phyloP scores from a whole-genome alignment of 2,888 invertebrate species.

The Oscheius sp. region DNA sequence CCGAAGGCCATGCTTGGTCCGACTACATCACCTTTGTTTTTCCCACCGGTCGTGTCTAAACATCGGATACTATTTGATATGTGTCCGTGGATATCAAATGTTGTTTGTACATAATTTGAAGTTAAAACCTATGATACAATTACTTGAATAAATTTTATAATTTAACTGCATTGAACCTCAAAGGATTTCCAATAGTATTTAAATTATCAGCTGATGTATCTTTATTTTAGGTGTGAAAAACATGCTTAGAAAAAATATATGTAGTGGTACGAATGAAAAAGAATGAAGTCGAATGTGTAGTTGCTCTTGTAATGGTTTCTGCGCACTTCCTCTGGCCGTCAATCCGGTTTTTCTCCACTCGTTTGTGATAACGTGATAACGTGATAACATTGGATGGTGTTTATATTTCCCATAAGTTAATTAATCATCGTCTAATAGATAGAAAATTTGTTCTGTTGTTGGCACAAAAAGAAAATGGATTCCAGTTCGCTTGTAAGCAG shows the following conservation, averaged over 20 bases:
- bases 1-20: slow-evolving; percentile 54
- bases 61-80: neutral
- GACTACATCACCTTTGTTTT: slow-evolving; percentile 55
- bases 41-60: slow-evolving; percentile 52
- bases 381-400: neutral
- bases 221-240: neutral
- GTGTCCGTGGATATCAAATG: too few species aligned
- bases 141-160: too few species aligned
- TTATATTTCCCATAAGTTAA: neutral
- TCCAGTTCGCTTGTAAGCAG: too few species aligned
- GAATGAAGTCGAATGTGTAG: neutral
- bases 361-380: neutral
- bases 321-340: neutral
- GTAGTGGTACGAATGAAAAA: neutral
- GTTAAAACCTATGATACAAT: too few species aligned
- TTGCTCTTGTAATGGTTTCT: neutral
- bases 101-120: too few species aligned
- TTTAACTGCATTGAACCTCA: too few species aligned
- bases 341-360: neutral
- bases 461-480: neutral
- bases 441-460: neutral
- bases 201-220: too few species aligned
- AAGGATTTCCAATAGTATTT: too few species aligned
- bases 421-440: neutral
- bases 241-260: neutral